A percentile compares a stretch with the other conserved stretches of the same genome.
Evolutionary conservation across 2,113 vertebrate genomes (phyloP).

Genomic region (Ameiurus melas): DNA sequence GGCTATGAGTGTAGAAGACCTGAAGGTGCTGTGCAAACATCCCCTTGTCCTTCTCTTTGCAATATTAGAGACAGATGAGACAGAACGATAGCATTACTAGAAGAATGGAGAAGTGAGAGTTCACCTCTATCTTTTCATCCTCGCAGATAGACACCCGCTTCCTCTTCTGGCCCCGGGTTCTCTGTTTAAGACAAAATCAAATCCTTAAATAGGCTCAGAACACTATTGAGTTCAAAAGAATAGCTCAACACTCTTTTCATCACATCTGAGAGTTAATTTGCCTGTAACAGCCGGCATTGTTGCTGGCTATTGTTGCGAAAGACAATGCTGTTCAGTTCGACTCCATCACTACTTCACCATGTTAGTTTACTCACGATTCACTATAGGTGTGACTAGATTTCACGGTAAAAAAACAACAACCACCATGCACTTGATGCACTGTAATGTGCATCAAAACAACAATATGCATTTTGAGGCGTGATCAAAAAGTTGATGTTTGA

Average conservation of each 20-base stretch:
- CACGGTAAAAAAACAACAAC: neutral
- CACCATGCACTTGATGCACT: neutral
- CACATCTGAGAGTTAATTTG: slow-evolving; percentile 17
- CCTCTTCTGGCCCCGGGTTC: slow-evolving; percentile 95
- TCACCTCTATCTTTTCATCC: slow-evolving; percentile 90
- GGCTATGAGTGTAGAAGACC: slow-evolving; percentile 17
- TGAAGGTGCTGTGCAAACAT: slow-evolving; percentile 43
- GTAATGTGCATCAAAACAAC: neutral
- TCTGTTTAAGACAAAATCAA: slow-evolving; percentile 70
- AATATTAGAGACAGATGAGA: slow-evolving; percentile 42
- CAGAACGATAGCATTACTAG: slow-evolving; percentile 22
- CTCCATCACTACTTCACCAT: neutral
- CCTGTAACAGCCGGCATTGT: slow-evolving; percentile 10
- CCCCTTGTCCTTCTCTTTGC: slow-evolving; percentile 45
- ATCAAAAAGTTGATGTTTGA: neutral
- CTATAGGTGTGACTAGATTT: neutral
- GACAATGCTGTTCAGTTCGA: slow-evolving; percentile 20
- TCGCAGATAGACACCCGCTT: slow-evolving; percentile 84
- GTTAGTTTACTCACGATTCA: neutral
- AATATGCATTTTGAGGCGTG: neutral
- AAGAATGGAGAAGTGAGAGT: neutral
- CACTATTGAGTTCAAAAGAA: neutral
- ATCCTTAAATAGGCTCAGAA: slow-evolving; percentile 9
- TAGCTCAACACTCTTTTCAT: neutral
- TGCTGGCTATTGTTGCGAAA: slow-evolving; percentile 25